These are phyloP conservation scores for Agrotis clavis DNA, from an alignment of 2,888 invertebrate species.

Conservation along the genomic window DNA sequence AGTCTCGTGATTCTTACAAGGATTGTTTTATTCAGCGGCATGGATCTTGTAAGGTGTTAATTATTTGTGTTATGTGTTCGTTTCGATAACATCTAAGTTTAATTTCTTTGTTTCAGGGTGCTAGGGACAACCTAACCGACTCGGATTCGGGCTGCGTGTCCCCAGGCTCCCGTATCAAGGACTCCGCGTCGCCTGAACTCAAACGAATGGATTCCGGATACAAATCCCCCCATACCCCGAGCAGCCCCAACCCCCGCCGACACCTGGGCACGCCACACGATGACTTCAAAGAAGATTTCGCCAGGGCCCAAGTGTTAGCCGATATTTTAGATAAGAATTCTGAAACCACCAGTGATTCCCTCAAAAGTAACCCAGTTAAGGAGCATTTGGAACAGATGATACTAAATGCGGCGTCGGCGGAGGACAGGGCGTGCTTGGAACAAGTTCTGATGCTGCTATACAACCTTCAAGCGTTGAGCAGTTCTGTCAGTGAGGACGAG, in stretches of 20 bases:
- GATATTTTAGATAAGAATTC: constrained; percentile 86
- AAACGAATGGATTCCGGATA: constrained; percentile 91
- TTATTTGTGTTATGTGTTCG: neutral
- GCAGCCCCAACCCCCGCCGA: constrained; percentile 85
- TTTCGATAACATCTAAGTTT: neutral
- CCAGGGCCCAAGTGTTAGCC: constrained; percentile 87
- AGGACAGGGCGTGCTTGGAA: constrained; percentile 92
- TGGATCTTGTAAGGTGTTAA: constrained; percentile 25
- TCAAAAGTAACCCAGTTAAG: constrained; percentile 87
- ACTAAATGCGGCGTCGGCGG: constrained; percentile 87
- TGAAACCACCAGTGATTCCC: constrained; percentile 85
- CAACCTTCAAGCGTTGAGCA: constrained; percentile 91
- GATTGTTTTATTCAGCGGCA: constrained; percentile 27
- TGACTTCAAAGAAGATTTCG: constrained; percentile 89
- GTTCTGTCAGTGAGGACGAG: constrained; percentile 90
- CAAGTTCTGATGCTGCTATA: constrained; percentile 92
- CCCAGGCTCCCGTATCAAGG: constrained; percentile 89
- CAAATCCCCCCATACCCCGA: constrained; percentile 87
- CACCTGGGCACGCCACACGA: constrained; percentile 83
- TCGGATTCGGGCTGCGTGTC: constrained; percentile 90
- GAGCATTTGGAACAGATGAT: constrained; percentile 90
- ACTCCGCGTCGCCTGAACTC: constrained; percentile 89
- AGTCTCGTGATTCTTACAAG: constrained; percentile 46
- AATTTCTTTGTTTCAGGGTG: constrained; percentile 80
- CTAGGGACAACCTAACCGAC: constrained; percentile 89